Evolutionary conservation across 2,113 vertebrate genomes (phyloP).

Genomic region (Takifugu flavidus): DNA sequence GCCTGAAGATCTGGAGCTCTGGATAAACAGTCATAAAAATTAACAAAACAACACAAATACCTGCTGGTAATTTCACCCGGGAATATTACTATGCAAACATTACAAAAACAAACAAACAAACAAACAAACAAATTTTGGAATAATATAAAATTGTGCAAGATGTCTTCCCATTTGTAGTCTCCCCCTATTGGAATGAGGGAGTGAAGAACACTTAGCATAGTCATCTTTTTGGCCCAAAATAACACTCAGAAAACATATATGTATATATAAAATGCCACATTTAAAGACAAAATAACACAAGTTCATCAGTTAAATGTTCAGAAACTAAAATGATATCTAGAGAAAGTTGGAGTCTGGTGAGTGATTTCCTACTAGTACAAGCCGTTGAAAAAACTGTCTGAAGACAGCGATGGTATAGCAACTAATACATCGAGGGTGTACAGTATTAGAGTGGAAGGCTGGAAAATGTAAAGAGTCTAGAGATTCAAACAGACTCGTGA

Average conservation of each 20-base stretch:
- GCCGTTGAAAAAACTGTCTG: constrained; percentile 4
- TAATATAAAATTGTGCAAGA: constrained; percentile 63
- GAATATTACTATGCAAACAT: constrained; percentile 43
- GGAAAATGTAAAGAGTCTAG: constrained; percentile 11
- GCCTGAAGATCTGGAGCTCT: constrained; percentile 41
- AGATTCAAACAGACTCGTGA: constrained; percentile 17
- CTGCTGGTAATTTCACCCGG: constrained; percentile 54
- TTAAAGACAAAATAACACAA: constrained; percentile 22
- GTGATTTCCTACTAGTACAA: constrained; percentile 20
- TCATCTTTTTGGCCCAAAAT: constrained; percentile 51
- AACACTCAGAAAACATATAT: constrained; percentile 15
- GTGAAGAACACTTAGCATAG: constrained; percentile 53
- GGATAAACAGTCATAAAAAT: constrained; percentile 25
- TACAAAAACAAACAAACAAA: constrained; percentile 13
- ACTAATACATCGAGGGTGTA: constrained; percentile 27
- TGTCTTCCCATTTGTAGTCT: constrained; percentile 39
- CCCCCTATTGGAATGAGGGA: constrained; percentile 17
- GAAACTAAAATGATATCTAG: constrained; percentile 18
- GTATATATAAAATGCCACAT: constrained; percentile 1
- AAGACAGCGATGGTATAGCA: constrained; percentile 24
- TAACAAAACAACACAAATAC: constrained; percentile 30
- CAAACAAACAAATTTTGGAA: constrained; percentile 24
- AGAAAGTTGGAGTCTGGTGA: background rate
- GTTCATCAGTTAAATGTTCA: constrained; percentile 12
- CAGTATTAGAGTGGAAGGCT: constrained; percentile 32